These are phyloP conservation scores for Melipona quadrifasciata DNA, from an alignment of 1,140 invertebrate genomes.

Conservation along the genomic window DNA sequence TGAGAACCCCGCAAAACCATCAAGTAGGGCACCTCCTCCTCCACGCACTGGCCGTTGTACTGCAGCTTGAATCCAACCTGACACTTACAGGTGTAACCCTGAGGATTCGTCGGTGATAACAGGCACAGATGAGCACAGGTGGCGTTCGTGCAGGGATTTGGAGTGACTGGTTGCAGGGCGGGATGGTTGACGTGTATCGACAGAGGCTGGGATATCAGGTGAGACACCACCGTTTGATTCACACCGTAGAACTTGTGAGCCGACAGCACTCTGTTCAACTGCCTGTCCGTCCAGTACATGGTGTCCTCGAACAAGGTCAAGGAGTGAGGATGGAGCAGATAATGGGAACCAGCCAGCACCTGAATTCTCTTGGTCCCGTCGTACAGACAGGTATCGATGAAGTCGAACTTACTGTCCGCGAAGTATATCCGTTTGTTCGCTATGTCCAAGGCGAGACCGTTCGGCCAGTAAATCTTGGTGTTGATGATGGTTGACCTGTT, in stretches of 20 bases:
- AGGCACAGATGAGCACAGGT: slow-evolving; percentile 96
- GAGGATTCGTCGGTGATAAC: slow-evolving; percentile 85
- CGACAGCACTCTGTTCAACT: slow-evolving; percentile 93
- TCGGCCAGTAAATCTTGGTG: slow-evolving; percentile 99
- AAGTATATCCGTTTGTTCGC: slow-evolving; percentile 97
- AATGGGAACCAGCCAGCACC: slow-evolving; percentile 93
- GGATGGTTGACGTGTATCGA: slow-evolving; percentile 97
- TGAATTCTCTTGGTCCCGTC: slow-evolving; percentile 95
- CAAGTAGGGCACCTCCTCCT: slow-evolving; percentile 93
- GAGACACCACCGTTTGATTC: slow-evolving; percentile 96
- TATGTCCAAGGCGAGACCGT: slow-evolving; percentile 96
- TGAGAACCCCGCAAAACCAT: slow-evolving; percentile 95
- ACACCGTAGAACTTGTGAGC: slow-evolving; percentile 95
- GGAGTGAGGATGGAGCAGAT: slow-evolving; percentile 97
- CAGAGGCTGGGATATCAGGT: slow-evolving; percentile 95
- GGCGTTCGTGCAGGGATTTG: slow-evolving; percentile 91
- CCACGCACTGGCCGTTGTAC: slow-evolving; percentile 88
- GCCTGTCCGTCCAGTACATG: slow-evolving; percentile 98
- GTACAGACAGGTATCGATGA: slow-evolving; percentile 99
- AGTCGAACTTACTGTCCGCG: slow-evolving; percentile 98
- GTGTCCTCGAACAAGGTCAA: slow-evolving; percentile 96
- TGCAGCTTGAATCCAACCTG: slow-evolving; percentile 90
- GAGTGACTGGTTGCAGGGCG: slow-evolving; percentile 92
- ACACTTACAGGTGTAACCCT: slow-evolving; percentile 95
- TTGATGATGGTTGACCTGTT: slow-evolving; percentile 93